These are phyloP conservation scores for Cataglyphis livida DNA, from an alignment of 2,888 invertebrate species.

Conservation along the genomic window DNA sequence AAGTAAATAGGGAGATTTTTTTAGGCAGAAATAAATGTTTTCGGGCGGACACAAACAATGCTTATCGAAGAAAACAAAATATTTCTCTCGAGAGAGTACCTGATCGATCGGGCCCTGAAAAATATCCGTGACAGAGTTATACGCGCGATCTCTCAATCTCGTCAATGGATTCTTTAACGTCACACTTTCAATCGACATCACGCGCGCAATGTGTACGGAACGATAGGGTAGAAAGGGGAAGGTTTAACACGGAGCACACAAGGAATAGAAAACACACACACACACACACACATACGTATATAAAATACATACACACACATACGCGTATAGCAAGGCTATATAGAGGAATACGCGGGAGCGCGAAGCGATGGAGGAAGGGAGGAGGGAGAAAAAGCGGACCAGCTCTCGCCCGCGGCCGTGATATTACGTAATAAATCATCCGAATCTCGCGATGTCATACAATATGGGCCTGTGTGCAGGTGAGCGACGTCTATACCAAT, in stretches of 20 bases:
- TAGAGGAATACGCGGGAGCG: conserved; percentile 13
- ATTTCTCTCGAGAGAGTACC: not conserved
- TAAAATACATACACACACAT: not conserved
- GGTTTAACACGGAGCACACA: conserved; percentile 14
- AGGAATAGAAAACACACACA: not conserved
- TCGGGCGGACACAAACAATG: not conserved
- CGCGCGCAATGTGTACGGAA: conserved; percentile 57
- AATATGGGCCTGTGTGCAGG: conserved; percentile 77
- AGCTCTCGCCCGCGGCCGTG: conserved; percentile 63
- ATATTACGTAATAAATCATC: conserved; percentile 84
- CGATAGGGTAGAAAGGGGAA: conserved; percentile 20
- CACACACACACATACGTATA: not conserved
- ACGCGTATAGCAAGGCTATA: not conserved
- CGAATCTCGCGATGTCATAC: conserved; percentile 76
- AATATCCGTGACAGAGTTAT: conserved; percentile 41
- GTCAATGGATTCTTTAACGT: conserved; percentile 77
- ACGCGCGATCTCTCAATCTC: conserved; percentile 46
- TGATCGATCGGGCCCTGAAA: conserved; percentile 29
- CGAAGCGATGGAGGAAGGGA: conserved; percentile 10
- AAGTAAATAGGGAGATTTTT: not conserved
- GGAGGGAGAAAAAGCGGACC: conserved; percentile 38
- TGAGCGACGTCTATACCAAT: conserved; percentile 79
- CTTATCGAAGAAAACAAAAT: conserved; percentile 33
- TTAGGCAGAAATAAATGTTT: not conserved
- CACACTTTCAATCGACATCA: conserved; percentile 81